Base-by-base conservation (phyloP, 2,888 invertebrate genomes). In the Dysmachus trigonus region DNA sequence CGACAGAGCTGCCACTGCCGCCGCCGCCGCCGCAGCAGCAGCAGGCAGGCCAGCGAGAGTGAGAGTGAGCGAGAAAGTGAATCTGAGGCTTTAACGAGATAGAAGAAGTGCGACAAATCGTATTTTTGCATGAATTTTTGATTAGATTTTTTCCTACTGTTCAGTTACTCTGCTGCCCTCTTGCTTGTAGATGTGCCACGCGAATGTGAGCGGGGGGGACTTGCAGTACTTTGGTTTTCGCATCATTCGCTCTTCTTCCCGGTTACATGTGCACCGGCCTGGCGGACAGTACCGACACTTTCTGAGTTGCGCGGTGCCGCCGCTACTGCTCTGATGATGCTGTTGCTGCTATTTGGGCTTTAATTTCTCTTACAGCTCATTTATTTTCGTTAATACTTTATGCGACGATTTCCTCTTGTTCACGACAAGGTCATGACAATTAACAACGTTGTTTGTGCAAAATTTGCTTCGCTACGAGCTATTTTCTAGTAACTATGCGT, bases 231-330 rank as follows among this genome's bases (percentile, higher is more conserved):
- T 10, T 22, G n/a, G n/a, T 72, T 30, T 35, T 35, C 31, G 30
- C 62, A 62, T n/a, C 30, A 27, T 27, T 47, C 51, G 47, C 13
- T 51, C 51, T 51, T 79, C 51, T 79, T 79, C 51, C 51, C 51
- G 79, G 51, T 79, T 79, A 79, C 79, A 79, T 79, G 79, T 79
- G 79, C 79, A 51, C n/a, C n/a, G 27, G 22, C 27, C 62, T 22
- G 3, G 62, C 27, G 30, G 51, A n/a, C 33, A 31, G 51, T 8
- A 41, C 82, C 27, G 35, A 82, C 35, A 82, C 82, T 82, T 82
- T 81, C 35, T 62, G 82, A 82, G 71, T 82, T 82, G 82, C 82
- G 82, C 82, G 82, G 15, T 22, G 51, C 71, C 62, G 22, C 18
- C 62, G 38, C 47, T n/a, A 18, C 22, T 31, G 33, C 18, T 53